Evolutionary conservation across 2,797 vertebrate species (phyloP), one percentile per base, ranked within the genome.

Genomic region (Epinephelus malabaricus): DNA sequence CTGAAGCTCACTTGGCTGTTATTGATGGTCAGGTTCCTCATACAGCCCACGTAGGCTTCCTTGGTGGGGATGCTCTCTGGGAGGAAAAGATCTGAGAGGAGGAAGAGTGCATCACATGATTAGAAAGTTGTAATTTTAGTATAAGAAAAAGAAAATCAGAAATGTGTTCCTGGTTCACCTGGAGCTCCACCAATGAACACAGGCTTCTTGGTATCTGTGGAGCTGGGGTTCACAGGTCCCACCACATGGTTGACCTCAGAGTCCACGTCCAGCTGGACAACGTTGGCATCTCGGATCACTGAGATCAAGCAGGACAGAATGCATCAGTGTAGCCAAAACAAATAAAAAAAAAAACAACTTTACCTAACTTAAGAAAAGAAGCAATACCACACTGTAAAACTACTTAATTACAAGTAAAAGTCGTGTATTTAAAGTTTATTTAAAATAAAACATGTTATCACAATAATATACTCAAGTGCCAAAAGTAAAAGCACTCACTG

Each of bases 151-250:
- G 25, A 53, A 38, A 45, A 69, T 23, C 25, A 49, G 5, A 8
- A 64, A 13, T 8, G 5, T 25, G 7, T 8, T 46, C 1, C n/a
- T n/a, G 30, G 76, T 93, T 77, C 89, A 99, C 98, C 96, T 96
- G 98, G 97, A 78, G 96, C 96, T 84, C 98, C 98, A 60, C 98
- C 98, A 73, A 99, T 95, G 90, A 97, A 98, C 56, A 99, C 95
- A 0, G 97, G 96, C 47, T 95, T 95, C 69, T 84, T 96, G 74
- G 91, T 92, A 51, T 95, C 94, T 23, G 66, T 84, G 79, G 94
- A 75, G 45, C 79, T 93, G 70, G 94, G 91, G 80, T 94, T 96
- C 69, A 97, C 79, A 0, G 96, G 96, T 59, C 96, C 97, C 66
- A 97, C 96, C 9, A 97, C 96, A 18, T 97, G 96, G 83, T 95